phyloP scores from a whole-genome alignment of 1,140 invertebrate genomes.

The Gonioctena quinquepunctata region DNA sequence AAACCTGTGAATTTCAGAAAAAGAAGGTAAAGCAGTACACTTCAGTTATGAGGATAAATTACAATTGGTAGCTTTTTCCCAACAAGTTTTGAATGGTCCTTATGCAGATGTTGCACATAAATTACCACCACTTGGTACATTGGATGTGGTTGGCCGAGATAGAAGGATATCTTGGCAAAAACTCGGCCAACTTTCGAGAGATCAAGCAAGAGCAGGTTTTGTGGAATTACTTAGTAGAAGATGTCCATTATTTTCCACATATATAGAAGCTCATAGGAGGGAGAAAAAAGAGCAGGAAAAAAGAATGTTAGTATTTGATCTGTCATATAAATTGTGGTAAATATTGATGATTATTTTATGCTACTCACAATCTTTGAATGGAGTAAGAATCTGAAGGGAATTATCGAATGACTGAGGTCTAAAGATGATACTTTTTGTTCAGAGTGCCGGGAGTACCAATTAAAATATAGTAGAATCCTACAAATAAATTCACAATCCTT shows the following conservation, averaged over 20 bases:
- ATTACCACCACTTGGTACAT: slow-evolving; percentile 83
- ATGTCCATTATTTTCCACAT: slow-evolving; percentile 88
- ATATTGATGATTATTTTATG: no score
- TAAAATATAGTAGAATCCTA: no score
- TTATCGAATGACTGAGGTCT: no score
- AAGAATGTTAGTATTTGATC: slow-evolving; percentile 60
- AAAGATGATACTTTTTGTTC: no score
- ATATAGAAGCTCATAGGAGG: slow-evolving; percentile 88
- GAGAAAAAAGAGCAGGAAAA: slow-evolving; percentile 70
- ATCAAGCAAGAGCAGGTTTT: slow-evolving; percentile 91
- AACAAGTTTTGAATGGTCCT: slow-evolving; percentile 88
- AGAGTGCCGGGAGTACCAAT: no score
- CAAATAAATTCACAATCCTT: no score
- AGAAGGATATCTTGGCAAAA: slow-evolving; percentile 91
- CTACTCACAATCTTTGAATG: no score
- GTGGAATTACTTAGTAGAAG: slow-evolving; percentile 83
- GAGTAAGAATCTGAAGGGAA: no score
- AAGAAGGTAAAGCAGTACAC: slow-evolving; percentile 94
- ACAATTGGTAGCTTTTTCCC: slow-evolving; percentile 87
- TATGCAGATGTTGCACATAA: slow-evolving; percentile 70
- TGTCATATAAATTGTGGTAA: neutral
- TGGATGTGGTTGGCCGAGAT: slow-evolving; percentile 95
- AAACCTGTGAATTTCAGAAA: slow-evolving; percentile 70
- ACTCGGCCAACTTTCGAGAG: slow-evolving; percentile 81
- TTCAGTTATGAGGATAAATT: slow-evolving; percentile 93